Percentiles rank a stretch among this genome's conserved stretches.
Conservation (phyloP, 2,113 vertebrate genomes). For the Ranitomeya variabilis region DNA sequence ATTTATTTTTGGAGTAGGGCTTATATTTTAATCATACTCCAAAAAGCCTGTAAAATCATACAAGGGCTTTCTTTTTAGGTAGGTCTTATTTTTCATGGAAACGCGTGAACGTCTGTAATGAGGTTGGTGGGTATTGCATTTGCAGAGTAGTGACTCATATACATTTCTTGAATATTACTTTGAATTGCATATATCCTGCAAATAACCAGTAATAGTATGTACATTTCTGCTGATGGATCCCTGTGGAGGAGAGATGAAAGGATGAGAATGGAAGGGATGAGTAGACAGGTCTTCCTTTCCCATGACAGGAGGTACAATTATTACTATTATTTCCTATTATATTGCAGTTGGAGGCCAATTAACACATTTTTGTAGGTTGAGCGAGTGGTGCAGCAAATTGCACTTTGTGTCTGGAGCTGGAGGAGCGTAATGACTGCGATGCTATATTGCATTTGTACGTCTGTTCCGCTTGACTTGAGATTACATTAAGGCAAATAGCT, state of each 20-base stretch:
- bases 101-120: neutral
- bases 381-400: neutral
- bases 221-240: neutral
- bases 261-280: neutral
- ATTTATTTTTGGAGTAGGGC: too few relatives aligned
- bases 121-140: neutral
- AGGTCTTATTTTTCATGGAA: too few relatives aligned
- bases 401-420: neutral
- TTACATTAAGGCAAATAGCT: slow-evolving; percentile 6
- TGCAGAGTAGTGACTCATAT: neutral
- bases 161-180: neutral
- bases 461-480: neutral
- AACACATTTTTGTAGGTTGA: neutral
- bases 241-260: neutral
- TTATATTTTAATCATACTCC: too few relatives aligned
- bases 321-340: neutral
- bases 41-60: too few relatives aligned
- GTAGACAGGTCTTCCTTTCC: neutral
- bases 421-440: neutral
- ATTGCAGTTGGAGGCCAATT: neutral
- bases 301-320: neutral
- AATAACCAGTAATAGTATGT: neutral
- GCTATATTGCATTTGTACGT: neutral
- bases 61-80: too few relatives aligned
- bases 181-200: neutral